Base-by-base conservation (phyloP, 1,140 invertebrate genomes). In the Wiebesia pumilae region DNA sequence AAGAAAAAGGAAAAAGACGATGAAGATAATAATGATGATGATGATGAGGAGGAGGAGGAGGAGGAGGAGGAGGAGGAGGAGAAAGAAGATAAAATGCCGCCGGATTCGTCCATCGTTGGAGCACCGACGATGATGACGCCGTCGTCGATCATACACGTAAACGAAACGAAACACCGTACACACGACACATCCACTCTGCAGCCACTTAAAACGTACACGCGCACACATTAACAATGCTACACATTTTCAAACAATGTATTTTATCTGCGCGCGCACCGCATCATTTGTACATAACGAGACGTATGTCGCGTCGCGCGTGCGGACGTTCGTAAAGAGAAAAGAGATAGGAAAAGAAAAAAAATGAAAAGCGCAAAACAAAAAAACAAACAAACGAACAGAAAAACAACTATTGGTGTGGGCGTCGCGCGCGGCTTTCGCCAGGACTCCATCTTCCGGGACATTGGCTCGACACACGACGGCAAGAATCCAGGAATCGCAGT, bases 71-170 rank as follows among this genome's bases (percentile, higher is more conserved):
- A 83, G 47, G 58, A 30, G 51, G 75, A 73, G 43, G 62, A 83
- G 51, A 33, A 40, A 83, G 24, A 47, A 82, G 19, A 67, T 47
- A 81, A 81, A 54, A 51, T 69, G 79, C 9, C 21, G 73, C 51
- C 67, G n/a, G 47, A 69, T 79, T 85, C 62, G 43, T 85, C 83
- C 62, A 38, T 54, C 75, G 77, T 54, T 79, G 54, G 73, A 80
- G n/a, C n/a, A 38, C 16, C 77, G 43, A 79, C 82, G 69, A 88
- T 67, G 79, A 62, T 82, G 85, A 54, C 88, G 84, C 85, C 73
- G 77, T 88, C 88, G 71, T 84, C 83, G 81, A 79, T 58, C 30
- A 14, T 12, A 73, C 40, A 47, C 27, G 73, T 79, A 79, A 79
- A 71, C 30, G 35, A 71, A 71, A 71, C 33, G 2, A 38, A 38